Conservation (phyloP, 2,113 vertebrate genomes). For the Capricornis sumatraensis region DNA sequence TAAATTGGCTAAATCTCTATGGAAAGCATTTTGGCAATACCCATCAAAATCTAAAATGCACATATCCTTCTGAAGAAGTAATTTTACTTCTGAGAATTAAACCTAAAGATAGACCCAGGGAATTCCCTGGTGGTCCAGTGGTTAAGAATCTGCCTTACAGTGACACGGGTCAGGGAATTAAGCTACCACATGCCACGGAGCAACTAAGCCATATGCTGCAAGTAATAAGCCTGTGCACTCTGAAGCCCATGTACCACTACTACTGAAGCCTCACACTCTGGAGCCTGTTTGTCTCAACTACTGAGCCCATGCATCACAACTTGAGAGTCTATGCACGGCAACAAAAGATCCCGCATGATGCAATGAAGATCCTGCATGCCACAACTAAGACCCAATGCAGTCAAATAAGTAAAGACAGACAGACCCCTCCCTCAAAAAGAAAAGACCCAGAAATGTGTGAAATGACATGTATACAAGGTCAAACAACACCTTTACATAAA, state of each 20-base stretch:
- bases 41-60: not conserved
- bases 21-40: not conserved
- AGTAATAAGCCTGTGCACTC: not conserved
- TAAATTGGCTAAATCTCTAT: not conserved
- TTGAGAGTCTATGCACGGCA: not conserved
- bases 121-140: not conserved
- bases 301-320: not conserved
- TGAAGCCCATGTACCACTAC: not conserved
- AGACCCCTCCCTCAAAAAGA: not conserved
- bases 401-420: not conserved
- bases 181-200: not conserved
- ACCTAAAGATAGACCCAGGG: not conserved
- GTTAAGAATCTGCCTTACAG: not conserved
- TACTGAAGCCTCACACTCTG: not conserved
- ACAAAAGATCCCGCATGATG: not conserved
- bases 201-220: not conserved
- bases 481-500: slow-evolving; percentile 9
- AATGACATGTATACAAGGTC: not conserved
- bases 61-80: not conserved
- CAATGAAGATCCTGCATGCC: not conserved
- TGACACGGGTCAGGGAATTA: not conserved
- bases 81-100: slow-evolving; percentile 37
- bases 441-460: not conserved
- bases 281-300: not conserved
- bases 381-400: not conserved